These are phyloP conservation scores for Diaprepes abbreviatus DNA, from an alignment of 2,888 invertebrate species.

Conservation along the genomic window DNA sequence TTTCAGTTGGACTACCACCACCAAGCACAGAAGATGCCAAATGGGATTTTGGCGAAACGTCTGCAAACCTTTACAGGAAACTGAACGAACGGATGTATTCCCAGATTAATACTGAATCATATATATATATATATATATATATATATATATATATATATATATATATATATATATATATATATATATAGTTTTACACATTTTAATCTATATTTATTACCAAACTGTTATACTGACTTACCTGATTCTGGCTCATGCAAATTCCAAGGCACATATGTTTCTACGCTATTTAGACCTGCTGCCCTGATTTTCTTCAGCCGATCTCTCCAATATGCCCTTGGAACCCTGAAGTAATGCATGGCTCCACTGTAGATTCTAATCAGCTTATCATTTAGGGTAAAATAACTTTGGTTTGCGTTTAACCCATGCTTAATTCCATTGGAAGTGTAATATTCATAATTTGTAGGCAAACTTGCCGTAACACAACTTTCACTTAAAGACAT, in stretches of 20 bases:
- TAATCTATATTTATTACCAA: too few relatives aligned
- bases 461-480: constrained; percentile 53
- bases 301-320: constrained; percentile 82
- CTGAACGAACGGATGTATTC: too few relatives aligned
- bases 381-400: constrained; percentile 66
- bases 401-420: constrained; percentile 58
- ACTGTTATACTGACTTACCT: too few relatives aligned
- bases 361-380: constrained; percentile 68
- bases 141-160: too few relatives aligned
- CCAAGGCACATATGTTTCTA: constrained; percentile 91
- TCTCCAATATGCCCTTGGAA: constrained; percentile 84
- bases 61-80: too few relatives aligned
- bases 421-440: constrained; percentile 62
- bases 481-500: neutral
- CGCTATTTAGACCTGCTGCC: constrained; percentile 88
- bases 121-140: too few relatives aligned
- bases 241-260: constrained; percentile 87
- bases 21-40: too few relatives aligned
- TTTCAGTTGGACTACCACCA: too few relatives aligned
- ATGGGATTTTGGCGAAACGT: too few relatives aligned
- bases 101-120: too few relatives aligned
- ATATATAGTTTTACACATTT: too few relatives aligned
- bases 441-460: constrained; percentile 69
- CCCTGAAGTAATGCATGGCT: constrained; percentile 87
- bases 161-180: too few relatives aligned